These are phyloP conservation scores for Bos taurus DNA, from an alignment of 2,113 vertebrate species.

Conservation along the genomic window DNA sequence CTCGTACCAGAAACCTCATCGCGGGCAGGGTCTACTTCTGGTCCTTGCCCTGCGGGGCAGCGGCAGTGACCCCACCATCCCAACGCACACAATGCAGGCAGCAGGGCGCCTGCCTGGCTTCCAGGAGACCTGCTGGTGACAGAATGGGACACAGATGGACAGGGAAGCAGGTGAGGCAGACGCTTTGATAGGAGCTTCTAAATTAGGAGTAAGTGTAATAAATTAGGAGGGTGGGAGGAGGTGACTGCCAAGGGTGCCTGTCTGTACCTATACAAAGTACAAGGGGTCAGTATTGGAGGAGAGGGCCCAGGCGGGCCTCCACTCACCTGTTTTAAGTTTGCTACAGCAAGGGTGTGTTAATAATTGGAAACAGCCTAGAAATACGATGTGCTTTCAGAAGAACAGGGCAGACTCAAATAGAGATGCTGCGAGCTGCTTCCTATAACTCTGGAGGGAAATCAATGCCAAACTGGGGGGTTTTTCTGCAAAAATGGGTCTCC, in stretches of 20 bases:
- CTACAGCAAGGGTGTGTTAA: background rate
- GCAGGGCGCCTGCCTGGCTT: background rate
- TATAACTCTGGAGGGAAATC: fast-evolving
- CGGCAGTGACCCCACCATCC: background rate
- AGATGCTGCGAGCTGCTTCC: background rate
- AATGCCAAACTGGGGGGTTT: background rate
- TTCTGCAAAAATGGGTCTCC: background rate
- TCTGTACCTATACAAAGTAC: fast-evolving
- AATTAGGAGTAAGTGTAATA: background rate
- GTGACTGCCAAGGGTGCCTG: fast-evolving
- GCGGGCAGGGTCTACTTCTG: background rate
- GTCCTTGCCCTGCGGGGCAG: background rate
- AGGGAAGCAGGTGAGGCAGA: fast-evolving
- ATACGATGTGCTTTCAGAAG: fast-evolving
- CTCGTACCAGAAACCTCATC: background rate
- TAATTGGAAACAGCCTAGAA: too few relatives aligned
- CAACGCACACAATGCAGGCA: fast-evolving
- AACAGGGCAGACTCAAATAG: background rate
- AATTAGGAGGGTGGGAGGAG: background rate
- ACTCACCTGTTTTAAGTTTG: fast-evolving
- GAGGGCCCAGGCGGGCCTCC: background rate
- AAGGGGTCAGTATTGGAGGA: fast-evolving
- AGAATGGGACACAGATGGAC: background rate
- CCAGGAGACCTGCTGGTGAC: fast-evolving
- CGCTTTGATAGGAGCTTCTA: background rate